A percentile compares a stretch with the other conserved stretches of the same genome.
Evolutionary conservation across 2,113 vertebrate species (phyloP).

Genomic region (Vulpes ferrilata): DNA sequence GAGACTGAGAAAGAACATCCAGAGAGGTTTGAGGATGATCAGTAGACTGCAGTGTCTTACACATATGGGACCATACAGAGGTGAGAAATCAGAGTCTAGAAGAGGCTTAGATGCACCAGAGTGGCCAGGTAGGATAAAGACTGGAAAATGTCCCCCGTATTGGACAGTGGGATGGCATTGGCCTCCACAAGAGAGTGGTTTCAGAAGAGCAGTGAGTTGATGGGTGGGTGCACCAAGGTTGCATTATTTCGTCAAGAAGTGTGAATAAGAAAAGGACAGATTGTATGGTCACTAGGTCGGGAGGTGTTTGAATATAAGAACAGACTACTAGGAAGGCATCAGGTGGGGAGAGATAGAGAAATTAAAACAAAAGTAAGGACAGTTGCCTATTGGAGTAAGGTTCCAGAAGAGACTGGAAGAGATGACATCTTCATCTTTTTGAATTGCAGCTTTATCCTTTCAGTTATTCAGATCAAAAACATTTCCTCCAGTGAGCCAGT

Average conservation of each 20-base stretch:
- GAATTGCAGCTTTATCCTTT: not conserved
- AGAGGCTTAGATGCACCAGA: not conserved
- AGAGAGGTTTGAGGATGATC: not conserved
- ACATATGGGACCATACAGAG: not conserved
- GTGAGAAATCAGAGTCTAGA: not conserved
- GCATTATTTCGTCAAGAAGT: not conserved
- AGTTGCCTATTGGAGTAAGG: not conserved
- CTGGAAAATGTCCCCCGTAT: not conserved
- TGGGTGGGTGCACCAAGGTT: not conserved
- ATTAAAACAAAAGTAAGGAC: not conserved
- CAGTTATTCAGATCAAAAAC: not conserved
- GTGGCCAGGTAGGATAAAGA: not conserved
- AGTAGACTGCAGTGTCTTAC: not conserved
- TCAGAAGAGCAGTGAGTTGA: slow-evolving; percentile 14
- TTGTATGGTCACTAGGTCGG: not conserved
- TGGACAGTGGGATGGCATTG: not conserved
- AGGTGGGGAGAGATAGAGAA: not conserved
- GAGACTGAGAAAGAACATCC: not conserved
- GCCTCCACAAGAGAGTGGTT: not conserved
- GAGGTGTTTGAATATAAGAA: not conserved
- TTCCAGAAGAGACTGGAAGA: slow-evolving; percentile 21
- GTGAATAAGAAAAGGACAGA: not conserved
- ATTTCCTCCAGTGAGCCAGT: not conserved
- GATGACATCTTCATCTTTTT: not conserved
- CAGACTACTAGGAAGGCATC: not conserved